Conservation (phyloP, 2,797 vertebrate genomes). For the Siniperca obscura region DNA sequence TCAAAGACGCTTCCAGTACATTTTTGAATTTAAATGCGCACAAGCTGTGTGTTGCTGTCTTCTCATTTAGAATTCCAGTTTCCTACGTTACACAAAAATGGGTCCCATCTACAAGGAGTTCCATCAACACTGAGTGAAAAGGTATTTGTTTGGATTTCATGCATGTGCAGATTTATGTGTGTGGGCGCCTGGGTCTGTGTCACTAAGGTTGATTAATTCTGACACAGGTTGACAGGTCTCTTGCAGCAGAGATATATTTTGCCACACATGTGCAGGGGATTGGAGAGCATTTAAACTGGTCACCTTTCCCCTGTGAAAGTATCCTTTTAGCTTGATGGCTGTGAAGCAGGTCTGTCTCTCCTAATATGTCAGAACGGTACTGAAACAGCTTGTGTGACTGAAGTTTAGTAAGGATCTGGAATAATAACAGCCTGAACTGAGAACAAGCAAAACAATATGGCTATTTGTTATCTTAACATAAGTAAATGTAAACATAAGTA, state of each 20-base stretch:
- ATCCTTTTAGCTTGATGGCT: conserved; percentile 74
- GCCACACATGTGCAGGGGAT: conserved; percentile 82
- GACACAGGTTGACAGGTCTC: conserved; percentile 81
- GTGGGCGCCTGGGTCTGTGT: conserved; percentile 62
- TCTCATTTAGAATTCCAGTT: conserved; percentile 19
- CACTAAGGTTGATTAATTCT: conserved; percentile 81
- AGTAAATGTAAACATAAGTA: neutral
- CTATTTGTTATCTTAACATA: neutral
- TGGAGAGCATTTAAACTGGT: conserved; percentile 78
- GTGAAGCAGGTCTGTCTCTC: conserved; percentile 73
- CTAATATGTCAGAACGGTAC: conserved; percentile 67
- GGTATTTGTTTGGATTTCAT: conserved; percentile 74
- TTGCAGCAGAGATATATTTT: conserved; percentile 77
- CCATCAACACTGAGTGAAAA: conserved; percentile 37
- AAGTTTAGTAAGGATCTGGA: conserved; percentile 23
- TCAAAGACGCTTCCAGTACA: conserved; percentile 35
- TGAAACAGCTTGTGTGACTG: conserved; percentile 37
- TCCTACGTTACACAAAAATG: conserved; percentile 25
- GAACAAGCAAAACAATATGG: conserved; percentile 8
- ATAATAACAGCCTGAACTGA: conserved; percentile 40
- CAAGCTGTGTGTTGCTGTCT: conserved; percentile 5
- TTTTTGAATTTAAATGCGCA: conserved; percentile 18
- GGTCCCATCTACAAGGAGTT: conserved; percentile 18
- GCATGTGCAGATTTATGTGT: conserved; percentile 68
- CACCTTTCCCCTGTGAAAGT: conserved; percentile 77